Evolutionary conservation across 1,140 invertebrate genomes (phyloP).

Genomic region (Pissodes strobi): DNA sequence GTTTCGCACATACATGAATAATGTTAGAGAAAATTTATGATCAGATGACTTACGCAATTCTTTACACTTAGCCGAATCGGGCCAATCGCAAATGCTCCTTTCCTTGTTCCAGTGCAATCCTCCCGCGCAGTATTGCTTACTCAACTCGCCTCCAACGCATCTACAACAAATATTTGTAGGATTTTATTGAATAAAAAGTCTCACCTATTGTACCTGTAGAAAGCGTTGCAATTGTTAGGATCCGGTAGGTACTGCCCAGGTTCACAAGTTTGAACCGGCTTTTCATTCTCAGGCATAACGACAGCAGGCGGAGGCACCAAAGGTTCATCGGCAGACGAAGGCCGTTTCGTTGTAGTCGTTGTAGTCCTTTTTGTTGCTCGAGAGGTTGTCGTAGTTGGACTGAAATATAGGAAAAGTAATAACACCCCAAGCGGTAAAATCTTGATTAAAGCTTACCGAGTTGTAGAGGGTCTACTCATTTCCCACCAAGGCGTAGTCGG

Average conservation of each 20-base stretch:
- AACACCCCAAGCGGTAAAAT: too few species aligned
- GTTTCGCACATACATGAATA: not conserved
- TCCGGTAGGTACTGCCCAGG: constrained; percentile 70
- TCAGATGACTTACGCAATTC: constrained; percentile 50
- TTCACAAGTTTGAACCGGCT: constrained; percentile 57
- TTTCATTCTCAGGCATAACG: constrained; percentile 52
- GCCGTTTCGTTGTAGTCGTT: constrained; percentile 51
- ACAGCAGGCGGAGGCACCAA: constrained; percentile 55
- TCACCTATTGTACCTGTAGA: constrained; percentile 57
- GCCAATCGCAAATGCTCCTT: constrained; percentile 78
- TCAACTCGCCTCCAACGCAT: constrained; percentile 71
- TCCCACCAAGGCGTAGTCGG: constrained; percentile 29
- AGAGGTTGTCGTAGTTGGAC: constrained; percentile 38
- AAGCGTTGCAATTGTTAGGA: constrained; percentile 72
- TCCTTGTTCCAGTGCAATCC: constrained; percentile 79
- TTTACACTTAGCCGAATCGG: constrained; percentile 70
- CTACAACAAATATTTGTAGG: constrained; percentile 47
- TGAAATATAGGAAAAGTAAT: not conserved
- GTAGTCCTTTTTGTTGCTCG: too few species aligned
- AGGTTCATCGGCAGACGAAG: constrained; percentile 33
- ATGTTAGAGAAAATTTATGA: too few species aligned
- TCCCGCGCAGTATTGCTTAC: constrained; percentile 72
- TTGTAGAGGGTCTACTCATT: too few species aligned
- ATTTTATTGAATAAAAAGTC: not conserved
- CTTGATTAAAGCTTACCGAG: not conserved